These are phyloP conservation scores for Marronus borbonicus DNA, from an alignment of 2,888 invertebrate species.

Conservation along the genomic window DNA sequence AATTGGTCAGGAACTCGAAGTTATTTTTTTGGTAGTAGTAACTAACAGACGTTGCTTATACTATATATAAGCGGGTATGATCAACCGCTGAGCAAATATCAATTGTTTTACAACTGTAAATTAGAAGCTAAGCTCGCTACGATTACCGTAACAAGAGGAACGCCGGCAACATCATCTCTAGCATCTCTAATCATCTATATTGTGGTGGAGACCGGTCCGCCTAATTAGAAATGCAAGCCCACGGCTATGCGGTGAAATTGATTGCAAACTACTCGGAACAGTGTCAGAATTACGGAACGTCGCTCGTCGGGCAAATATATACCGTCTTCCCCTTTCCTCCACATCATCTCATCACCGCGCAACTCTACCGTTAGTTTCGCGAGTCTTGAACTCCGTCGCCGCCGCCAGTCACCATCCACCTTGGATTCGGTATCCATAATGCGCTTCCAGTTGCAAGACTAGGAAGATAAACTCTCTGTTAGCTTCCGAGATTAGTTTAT, in stretches of 20 bases:
- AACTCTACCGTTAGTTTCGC: no score
- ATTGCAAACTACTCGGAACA: slow-evolving; percentile 37
- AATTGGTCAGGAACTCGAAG: no score
- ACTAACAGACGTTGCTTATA: no score
- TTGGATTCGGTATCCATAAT: not conserved
- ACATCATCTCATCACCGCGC: not conserved
- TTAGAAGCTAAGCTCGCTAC: no score
- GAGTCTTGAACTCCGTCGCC: no score
- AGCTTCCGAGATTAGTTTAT: slow-evolving; percentile 3
- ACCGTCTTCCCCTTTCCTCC: not conserved
- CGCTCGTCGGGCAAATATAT: not conserved
- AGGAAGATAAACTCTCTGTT: not conserved
- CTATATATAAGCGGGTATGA: no score
- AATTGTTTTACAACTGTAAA: no score
- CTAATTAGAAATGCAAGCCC: slow-evolving; percentile 39
- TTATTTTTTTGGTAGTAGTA: no score
- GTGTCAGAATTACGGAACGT: slow-evolving; percentile 21
- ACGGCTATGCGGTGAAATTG: slow-evolving; percentile 31
- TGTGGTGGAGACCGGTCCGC: not conserved
- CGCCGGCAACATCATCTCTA: not conserved
- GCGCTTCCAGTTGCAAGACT: not conserved
- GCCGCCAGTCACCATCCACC: no score
- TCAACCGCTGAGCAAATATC: no score
- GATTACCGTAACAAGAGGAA: not conserved
- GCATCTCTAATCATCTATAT: slow-evolving; percentile 6